Evolutionary conservation across 1,140 invertebrate genomes (phyloP), one percentile per base, ranked within the genome.

Genomic region (Drosophila suzukii): DNA sequence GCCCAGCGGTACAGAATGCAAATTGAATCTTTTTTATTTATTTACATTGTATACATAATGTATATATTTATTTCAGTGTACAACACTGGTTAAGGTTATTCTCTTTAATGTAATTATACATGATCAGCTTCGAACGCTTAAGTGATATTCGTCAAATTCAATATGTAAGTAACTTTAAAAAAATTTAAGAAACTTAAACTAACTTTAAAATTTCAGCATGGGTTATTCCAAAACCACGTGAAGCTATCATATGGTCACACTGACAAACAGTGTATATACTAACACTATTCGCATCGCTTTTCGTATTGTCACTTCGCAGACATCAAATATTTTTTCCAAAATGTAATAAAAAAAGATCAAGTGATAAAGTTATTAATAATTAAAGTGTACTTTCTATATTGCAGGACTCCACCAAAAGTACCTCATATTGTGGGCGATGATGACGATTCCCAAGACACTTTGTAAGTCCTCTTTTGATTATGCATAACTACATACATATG

Each of bases 381-480:
- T 46, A 17, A 20, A 11, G 6, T 8, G 4, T 1, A 20, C 11
- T 20, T 15, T 13, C 0, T 53, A 3, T 11, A 53, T 53, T 17
- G 10, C 49, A 51, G 49, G 49, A 17, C 49, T 11, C 49, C 17
- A 12, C 6, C 24, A 4, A 32, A 36, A 10, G 10, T 53, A 13
- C 50, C 32, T 12, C 50, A 53, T 6, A 53, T 53, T 36, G 50
- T 53, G 15, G 50, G 50, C 32, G 50, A 53, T 36, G 50, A 53
- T 36, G 50, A 53, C 6, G 50, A 50, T 5, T 3, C 13, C 7
- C n/a, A 32, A 32, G 47, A 15, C 17, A 7, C n/a, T 51, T 6
- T 17, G 49, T 34, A 51, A 34, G 49, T 15, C 27, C 15, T 11
- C n/a, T 2, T 47, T 47, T 7, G 1, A 13, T 3, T 47, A 13